A percentile compares a stretch with the other conserved stretches of the same genome.
These are phyloP conservation scores for Neoascia interrupta DNA, from an alignment of 2,888 invertebrate species.

Conservation along the genomic window DNA sequence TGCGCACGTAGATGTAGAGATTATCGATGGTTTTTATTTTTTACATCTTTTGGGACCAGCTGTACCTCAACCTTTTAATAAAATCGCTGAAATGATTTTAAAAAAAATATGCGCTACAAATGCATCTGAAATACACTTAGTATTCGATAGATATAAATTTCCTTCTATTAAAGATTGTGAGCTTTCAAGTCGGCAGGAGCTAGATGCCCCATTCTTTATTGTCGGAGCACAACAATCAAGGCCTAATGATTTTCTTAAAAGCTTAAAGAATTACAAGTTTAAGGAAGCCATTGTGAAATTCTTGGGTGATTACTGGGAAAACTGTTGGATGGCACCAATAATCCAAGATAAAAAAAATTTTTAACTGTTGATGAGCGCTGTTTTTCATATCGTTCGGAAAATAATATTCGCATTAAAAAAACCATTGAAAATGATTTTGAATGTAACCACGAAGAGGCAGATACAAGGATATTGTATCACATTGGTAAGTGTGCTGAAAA, in stretches of 20 bases:
- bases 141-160: constrained; percentile 12
- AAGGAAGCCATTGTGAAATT: constrained; percentile 34
- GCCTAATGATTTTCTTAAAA: constrained; percentile 10
- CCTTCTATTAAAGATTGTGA: constrained; percentile 15
- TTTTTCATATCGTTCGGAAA: no score
- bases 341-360: constrained; percentile 14
- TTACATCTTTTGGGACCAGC: not conserved
- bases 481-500: not conserved
- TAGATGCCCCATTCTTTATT: not conserved
- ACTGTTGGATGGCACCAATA: not conserved
- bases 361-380: constrained; percentile 11
- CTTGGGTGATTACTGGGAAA: constrained; percentile 15
- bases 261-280: constrained; percentile 26
- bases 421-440: not conserved
- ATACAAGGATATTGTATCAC: constrained; percentile 21
- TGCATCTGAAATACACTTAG: constrained; percentile 1
- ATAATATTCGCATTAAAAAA: not conserved
- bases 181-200: not conserved
- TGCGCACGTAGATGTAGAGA: not conserved
- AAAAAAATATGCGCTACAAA: not conserved
- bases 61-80: not conserved
- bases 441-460: constrained; percentile 64
- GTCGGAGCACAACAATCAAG: constrained; percentile 3
- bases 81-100: constrained; percentile 7
- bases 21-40: not conserved